These are phyloP conservation scores for Yponomeuta malinellus DNA, from an alignment of 2,888 invertebrate species.

Conservation along the genomic window DNA sequence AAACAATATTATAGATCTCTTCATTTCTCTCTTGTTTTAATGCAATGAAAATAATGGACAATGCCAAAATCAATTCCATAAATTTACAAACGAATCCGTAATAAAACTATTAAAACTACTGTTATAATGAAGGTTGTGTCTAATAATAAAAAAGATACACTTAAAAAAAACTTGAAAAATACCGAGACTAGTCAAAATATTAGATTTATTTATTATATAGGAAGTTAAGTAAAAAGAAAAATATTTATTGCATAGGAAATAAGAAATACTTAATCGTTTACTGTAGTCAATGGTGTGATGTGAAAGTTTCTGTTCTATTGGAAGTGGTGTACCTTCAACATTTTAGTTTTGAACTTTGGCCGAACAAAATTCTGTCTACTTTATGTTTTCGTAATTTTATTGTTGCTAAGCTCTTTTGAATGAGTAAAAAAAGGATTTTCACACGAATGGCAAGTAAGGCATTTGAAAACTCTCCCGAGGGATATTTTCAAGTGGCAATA, in stretches of 20 bases:
- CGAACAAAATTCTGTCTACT: not conserved
- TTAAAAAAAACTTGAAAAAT: conserved; percentile 45
- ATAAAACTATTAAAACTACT: conserved; percentile 50
- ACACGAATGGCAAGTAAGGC: not conserved
- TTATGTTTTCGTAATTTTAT: not conserved
- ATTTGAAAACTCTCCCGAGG: not conserved
- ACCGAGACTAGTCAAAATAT: conserved; percentile 56
- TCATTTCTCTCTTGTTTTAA: conserved; percentile 30
- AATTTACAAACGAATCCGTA: conserved; percentile 30
- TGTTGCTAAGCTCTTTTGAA: conserved; percentile 7
- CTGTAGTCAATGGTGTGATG: conserved; percentile 42
- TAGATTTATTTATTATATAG: conserved; percentile 69
- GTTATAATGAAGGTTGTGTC: conserved; percentile 71
- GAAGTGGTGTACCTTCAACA: conserved; percentile 1
- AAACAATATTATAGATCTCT: not conserved
- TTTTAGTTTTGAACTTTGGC: conserved; percentile 5
- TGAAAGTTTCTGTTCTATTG: conserved; percentile 12
- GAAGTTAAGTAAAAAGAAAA: conserved; percentile 62
- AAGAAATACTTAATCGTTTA: conserved; percentile 66
- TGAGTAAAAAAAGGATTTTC: conserved; percentile 11
- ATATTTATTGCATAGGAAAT: conserved; percentile 67
- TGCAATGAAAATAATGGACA: conserved; percentile 38
- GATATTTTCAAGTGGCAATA: not conserved
- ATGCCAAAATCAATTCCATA: conserved; percentile 64
- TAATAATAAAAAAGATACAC: conserved; percentile 63